Percentiles rank a stretch among this genome's conserved stretches.
These are phyloP conservation scores for Phaethon lepturus DNA, from an alignment of 2,113 vertebrate species.

Conservation along the genomic window DNA sequence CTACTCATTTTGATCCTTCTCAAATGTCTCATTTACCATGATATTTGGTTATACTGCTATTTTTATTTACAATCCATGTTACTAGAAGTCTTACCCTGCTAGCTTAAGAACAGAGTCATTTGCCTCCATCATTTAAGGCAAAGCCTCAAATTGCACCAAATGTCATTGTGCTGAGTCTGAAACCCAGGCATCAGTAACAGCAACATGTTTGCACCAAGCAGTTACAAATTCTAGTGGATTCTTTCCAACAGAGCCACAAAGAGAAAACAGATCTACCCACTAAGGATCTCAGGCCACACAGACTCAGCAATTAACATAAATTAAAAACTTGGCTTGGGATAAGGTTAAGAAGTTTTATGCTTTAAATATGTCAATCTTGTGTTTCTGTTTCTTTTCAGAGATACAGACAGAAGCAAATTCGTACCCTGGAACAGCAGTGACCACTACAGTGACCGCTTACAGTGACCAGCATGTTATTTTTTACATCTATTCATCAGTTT, in stretches of 20 bases:
- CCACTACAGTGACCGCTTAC: neutral
- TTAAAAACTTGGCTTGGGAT: neutral
- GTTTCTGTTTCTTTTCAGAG: neutral
- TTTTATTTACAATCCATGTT: neutral
- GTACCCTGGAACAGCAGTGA: neutral
- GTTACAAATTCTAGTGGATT: neutral
- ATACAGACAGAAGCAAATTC: neutral
- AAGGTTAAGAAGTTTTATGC: neutral
- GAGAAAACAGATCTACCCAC: neutral
- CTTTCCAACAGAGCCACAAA: neutral
- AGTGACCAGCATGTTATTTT: neutral
- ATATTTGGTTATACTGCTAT: neutral
- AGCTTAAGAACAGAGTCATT: neutral
- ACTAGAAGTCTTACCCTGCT: neutral
- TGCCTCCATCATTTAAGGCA: neutral
- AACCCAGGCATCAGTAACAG: neutral
- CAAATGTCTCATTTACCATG: neutral
- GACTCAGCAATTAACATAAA: neutral
- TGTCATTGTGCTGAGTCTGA: neutral
- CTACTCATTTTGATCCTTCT: neutral
- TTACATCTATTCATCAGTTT: neutral
- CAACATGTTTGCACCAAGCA: neutral
- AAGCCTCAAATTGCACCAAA: neutral
- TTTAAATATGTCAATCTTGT: neutral
- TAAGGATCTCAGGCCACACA: neutral